Conservation (phyloP, 1,140 invertebrate species). For the Helicoverpa armigera region DNA sequence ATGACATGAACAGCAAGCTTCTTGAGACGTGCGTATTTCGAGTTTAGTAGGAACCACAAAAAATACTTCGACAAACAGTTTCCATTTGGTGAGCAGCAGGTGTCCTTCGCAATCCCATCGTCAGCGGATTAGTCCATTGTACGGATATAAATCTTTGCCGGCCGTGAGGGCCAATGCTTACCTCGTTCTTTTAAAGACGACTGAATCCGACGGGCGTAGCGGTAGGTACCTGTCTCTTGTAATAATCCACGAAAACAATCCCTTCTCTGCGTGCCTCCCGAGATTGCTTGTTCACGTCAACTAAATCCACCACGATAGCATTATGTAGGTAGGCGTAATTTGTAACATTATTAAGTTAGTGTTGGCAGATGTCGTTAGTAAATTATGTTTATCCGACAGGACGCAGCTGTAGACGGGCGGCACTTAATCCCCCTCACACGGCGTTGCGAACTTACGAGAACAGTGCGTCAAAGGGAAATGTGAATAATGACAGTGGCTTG, state of each 20-base stretch:
- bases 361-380: constrained; percentile 74
- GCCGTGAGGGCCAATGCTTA: constrained; percentile 67
- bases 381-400: constrained; percentile 78
- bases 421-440: constrained; percentile 72
- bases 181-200: constrained; percentile 61
- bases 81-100: constrained; percentile 80
- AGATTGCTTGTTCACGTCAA: constrained; percentile 56
- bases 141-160: constrained; percentile 72
- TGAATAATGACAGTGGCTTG: constrained; percentile 72
- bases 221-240: constrained; percentile 45
- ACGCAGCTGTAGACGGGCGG: constrained; percentile 72
- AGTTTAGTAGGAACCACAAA: constrained; percentile 55
- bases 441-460: constrained; percentile 67
- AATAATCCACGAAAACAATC: constrained; percentile 56
- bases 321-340: constrained; percentile 59
- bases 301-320: constrained; percentile 49
- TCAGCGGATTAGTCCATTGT: constrained; percentile 80
- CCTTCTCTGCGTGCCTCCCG: constrained; percentile 32
- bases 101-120: constrained; percentile 77
- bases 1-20: constrained; percentile 39
- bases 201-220: constrained; percentile 43
- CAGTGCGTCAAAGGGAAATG: constrained; percentile 70
- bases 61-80: constrained; percentile 66
- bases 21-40: constrained; percentile 30
- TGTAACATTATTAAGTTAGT: constrained; percentile 70